These are phyloP conservation scores for Stegophylla sp. DNA, from an alignment of 2,888 invertebrate species.

Conservation along the genomic window DNA sequence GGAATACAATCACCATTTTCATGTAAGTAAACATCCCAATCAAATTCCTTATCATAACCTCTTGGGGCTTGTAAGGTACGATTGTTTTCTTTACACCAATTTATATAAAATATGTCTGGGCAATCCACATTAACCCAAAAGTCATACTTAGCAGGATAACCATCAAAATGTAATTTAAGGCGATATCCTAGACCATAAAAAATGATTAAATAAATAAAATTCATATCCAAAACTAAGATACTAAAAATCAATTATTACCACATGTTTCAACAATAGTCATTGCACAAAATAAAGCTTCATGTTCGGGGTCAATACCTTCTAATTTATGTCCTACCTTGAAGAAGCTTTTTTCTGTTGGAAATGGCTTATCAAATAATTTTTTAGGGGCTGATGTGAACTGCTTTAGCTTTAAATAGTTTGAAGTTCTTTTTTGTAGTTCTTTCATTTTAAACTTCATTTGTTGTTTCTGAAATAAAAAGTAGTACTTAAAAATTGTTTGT, in stretches of 20 bases:
- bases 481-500: too few species aligned
- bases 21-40: not conserved
- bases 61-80: slow-evolving; percentile 81
- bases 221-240: not conserved
- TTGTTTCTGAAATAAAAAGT: not conserved
- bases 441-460: not conserved
- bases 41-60: slow-evolving; percentile 66
- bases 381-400: not conserved
- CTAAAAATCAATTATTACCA: slow-evolving; percentile 63
- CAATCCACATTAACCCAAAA: slow-evolving; percentile 94
- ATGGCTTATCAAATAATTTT: slow-evolving; percentile 13
- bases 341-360: slow-evolving; percentile 67
- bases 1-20: not conserved
- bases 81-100: slow-evolving; percentile 89
- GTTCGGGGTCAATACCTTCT: slow-evolving; percentile 91
- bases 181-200: slow-evolving; percentile 72
- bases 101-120: slow-evolving; percentile 87
- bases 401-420: not conserved
- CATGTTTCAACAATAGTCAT: slow-evolving; percentile 80
- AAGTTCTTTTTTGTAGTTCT: not conserved
- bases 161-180: slow-evolving; percentile 88
- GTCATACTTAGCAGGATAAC: slow-evolving; percentile 87
- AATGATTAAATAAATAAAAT: not conserved
- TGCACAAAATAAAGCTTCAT: slow-evolving; percentile 87
- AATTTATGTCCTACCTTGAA: slow-evolving; percentile 86